Conservation (phyloP, 2,797 vertebrate genomes). For the Phalanger gymnotis region DNA sequence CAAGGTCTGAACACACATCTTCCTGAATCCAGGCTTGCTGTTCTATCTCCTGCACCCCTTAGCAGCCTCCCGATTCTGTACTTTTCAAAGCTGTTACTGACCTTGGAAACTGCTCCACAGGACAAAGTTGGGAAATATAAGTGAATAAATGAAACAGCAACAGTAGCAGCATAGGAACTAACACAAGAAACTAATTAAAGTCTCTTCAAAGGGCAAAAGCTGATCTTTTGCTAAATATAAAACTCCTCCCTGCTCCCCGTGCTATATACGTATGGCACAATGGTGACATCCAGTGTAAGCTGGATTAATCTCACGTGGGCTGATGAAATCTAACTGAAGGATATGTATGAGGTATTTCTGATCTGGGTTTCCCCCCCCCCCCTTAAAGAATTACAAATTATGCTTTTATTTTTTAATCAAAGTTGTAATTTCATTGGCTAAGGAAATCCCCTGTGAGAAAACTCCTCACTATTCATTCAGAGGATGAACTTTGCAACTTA, state of each 20-base stretch:
- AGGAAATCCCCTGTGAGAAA: background rate
- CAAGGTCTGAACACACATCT: background rate
- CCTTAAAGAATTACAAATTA: background rate
- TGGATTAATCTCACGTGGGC: slow-evolving; percentile 59
- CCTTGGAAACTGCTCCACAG: background rate
- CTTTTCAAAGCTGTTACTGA: background rate
- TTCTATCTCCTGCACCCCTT: background rate
- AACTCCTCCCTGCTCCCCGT: slow-evolving; percentile 27
- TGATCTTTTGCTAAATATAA: background rate
- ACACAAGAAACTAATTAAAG: background rate
- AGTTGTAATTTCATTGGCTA: background rate
- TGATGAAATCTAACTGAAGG: slow-evolving; percentile 16
- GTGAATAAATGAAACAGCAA: background rate
- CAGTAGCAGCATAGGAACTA: background rate
- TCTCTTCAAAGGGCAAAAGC: background rate
- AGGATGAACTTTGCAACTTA: background rate
- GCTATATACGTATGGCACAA: slow-evolving; percentile 60
- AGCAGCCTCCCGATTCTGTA: background rate
- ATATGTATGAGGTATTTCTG: rapidly evolving
- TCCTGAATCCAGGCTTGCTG: background rate
- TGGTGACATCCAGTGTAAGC: slow-evolving; percentile 83
- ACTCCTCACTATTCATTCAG: background rate
- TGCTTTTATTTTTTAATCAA: background rate
- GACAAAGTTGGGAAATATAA: background rate
- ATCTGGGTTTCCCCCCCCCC: background rate